Evolutionary conservation across 2,797 vertebrate species (phyloP), one percentile per base, ranked within the genome.

Genomic region (Hemibagrus guttatus): DNA sequence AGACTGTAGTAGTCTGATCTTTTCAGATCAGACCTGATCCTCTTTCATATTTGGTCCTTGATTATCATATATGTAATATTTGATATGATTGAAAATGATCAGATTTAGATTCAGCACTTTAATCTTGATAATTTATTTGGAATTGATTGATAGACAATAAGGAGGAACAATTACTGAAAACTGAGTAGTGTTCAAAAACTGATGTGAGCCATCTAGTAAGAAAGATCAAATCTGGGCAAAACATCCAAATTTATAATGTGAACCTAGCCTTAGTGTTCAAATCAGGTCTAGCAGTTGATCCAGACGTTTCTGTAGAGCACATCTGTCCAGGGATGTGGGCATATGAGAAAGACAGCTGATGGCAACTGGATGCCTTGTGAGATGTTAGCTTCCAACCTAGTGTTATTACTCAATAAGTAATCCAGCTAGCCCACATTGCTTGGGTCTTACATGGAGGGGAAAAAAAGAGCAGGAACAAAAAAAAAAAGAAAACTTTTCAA

Each of bases 361-460:
- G 59, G 42, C 81, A 83, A 75, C 4, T 52, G 59, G 69, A 83
- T 4, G 85, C 49, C 16, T 81, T 82, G 49, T 58, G 81, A 81
- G n/a, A 81, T 63, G 86, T 58, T 83, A 84, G 28, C 59, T 52
- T 84, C 83, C 75, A 84, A 66, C 74, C 63, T 86, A 84, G 85
- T 85, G 87, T 85, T 88, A 85, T 59, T 63, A 75, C 46, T 56
- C 13, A 42, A 54, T 52, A 12, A 61, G 23, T 64, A 42, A 61
- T 63, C 56, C 59, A 66, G 76, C 69, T 68, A 31, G 35, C 66
- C 78, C 31, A 52, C 64, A 69, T 81, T 61, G 66, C n/a, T 58
- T 28, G 66, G 69, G 52, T 71, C 69, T 35, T 58, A n/a, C 14
- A 56, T 69, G 74, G 11, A 42, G 69, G 35, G 46, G 8, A 49